Conservation (phyloP, 2,113 vertebrate species). For the Mobula birostris region DNA sequence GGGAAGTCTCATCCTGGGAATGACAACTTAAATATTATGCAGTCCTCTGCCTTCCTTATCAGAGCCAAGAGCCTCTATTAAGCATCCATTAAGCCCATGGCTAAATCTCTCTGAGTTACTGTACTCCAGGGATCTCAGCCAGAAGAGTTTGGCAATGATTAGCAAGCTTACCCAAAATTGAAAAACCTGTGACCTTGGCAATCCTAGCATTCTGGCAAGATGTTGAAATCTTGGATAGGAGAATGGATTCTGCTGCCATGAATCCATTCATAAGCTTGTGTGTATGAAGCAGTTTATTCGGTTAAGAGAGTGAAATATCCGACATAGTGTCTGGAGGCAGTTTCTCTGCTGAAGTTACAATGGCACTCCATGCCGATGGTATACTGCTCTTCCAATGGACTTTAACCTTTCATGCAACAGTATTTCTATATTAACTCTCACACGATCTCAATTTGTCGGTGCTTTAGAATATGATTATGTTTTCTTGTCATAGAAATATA, state of each 20-base stretch:
- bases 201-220: background rate
- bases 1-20: no score
- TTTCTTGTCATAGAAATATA: background rate
- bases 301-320: background rate
- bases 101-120: background rate
- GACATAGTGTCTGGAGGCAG: no score
- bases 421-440: no score
- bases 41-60: no score
- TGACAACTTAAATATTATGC: no score
- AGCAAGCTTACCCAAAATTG: background rate
- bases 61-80: no score
- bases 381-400: no score
- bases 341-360: no score
- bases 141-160: background rate
- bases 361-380: no score
- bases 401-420: no score
- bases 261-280: background rate
- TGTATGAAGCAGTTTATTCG: background rate
- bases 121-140: background rate
- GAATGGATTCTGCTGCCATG: background rate
- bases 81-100: background rate
- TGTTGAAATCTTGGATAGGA: background rate
- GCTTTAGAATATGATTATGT: no score
- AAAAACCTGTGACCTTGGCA: background rate
- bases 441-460: no score